Base-by-base conservation (phyloP, 2,888 invertebrate species). In the Ditylenchus weischeri region DNA sequence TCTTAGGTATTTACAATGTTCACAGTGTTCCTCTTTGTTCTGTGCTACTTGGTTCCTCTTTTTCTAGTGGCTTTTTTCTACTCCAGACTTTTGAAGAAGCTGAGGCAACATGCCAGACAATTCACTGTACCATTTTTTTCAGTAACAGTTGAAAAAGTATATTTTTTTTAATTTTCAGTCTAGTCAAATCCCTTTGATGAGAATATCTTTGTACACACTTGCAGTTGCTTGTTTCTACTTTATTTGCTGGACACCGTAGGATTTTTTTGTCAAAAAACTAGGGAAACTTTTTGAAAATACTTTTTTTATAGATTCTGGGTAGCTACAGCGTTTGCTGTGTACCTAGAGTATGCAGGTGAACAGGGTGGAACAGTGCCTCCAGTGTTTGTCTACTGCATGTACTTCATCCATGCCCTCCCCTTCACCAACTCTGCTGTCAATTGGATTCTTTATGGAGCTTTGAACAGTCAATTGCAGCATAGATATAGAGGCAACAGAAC, bases 191-290 rank as follows among this genome's bases (percentile, higher is more conserved):
- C 80, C 80, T 15, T 72, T 80, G 68, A 73, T 79, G 71, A 72
- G 80, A 60, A 80, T 80, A 36, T 81, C 81, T 0, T 70, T 81
- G 58, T 81, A 81, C 71, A 80, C 81, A 0, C 62, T 80, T 54
- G 80, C 79, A 18, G 79, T 80, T 43, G 79, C 80, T 11, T 79
- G 79, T 57, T 80, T 80, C 73, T 81, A 80, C 68, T 80, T 80
- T 66, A 50, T 79, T 4, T 80, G 80, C 63, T 80, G 81, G 81
- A 79, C 80, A 8, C 81, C 81, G 19, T 43, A 43, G 11, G 38
- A 29, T 8, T 8, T 43, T 80, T 19, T n/a, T 29, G 15, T 18
- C 15, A 36, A 36, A 47, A 23, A 13, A 2, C 8, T 43, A 43
- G 29, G n/a, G 5, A 29, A 29, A 5, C 29, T 29, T 29, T 19